Evolutionary conservation across 2,888 invertebrate genomes (phyloP).

Genomic region (Drosophila putrida): DNA sequence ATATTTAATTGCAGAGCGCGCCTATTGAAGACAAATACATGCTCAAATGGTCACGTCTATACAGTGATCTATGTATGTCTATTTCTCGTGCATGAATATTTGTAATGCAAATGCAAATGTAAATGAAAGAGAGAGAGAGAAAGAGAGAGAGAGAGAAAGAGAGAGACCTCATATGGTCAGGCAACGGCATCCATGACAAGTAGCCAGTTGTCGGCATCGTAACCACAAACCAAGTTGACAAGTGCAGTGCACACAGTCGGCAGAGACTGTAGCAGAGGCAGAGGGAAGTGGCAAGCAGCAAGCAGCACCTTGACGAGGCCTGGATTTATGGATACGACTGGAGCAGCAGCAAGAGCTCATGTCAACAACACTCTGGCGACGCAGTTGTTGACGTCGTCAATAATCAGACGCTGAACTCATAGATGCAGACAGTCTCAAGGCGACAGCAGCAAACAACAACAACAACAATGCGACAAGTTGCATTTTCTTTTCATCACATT

Average conservation of each 20-base stretch:
- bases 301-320: conserved; percentile 37
- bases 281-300: conserved; percentile 19
- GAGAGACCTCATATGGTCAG: conserved; percentile 43
- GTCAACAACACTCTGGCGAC: conserved; percentile 74
- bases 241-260: conserved; percentile 74
- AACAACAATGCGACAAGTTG: conserved; percentile 43
- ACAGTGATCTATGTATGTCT: too few species aligned
- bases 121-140: conserved; percentile 3
- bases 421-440: conserved; percentile 71
- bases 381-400: conserved; percentile 67
- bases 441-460: conserved; percentile 44
- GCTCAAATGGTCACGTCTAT: conserved; percentile 9
- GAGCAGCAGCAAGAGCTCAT: conserved; percentile 30
- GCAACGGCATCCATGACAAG: conserved; percentile 52
- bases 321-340: conserved; percentile 69
- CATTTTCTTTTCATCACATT: conserved; percentile 65
- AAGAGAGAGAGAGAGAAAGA: background rate
- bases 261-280: conserved; percentile 27
- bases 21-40: conserved; percentile 19
- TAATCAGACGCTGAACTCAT: conserved; percentile 77
- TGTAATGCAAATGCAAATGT: conserved; percentile 54
- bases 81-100: conserved; percentile 43
- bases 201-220: conserved; percentile 43
- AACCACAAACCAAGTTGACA: conserved; percentile 69
- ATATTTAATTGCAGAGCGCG: conserved; percentile 68